phyloP scores from a whole-genome alignment of 2,797 vertebrate species.

The Euphonia xanthogaster region DNA sequence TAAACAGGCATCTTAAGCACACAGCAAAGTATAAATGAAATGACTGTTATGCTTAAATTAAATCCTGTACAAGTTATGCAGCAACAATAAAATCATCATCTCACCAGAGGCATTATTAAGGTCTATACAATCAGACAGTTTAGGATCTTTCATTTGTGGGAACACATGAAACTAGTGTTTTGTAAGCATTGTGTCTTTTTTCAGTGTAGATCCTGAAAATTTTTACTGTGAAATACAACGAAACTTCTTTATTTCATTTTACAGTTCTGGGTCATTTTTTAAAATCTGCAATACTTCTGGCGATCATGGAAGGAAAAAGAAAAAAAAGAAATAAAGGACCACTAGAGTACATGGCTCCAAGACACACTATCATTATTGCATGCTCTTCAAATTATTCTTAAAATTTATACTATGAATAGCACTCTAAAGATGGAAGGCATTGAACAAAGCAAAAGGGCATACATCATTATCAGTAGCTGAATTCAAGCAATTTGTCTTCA shows the following conservation, averaged over 20 bases:
- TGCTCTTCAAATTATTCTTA: not conserved
- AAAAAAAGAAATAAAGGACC: not conserved
- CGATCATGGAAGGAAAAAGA: not conserved
- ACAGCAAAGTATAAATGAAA: not conserved
- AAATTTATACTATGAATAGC: not conserved
- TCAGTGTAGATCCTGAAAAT: not conserved
- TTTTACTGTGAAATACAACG: not conserved
- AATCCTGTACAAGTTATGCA: not conserved
- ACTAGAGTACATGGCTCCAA: not conserved
- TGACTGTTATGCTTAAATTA: not conserved
- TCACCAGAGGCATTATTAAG: not conserved
- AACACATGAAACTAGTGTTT: not conserved
- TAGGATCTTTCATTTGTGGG: not conserved
- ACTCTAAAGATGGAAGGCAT: not conserved
- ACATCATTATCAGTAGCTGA: not conserved
- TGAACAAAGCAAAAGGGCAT: conserved; percentile 3
- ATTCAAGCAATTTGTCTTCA: conserved; percentile 51
- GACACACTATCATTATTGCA: not conserved
- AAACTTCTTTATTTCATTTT: not conserved
- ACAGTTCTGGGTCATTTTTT: not conserved
- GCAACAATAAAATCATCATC: not conserved
- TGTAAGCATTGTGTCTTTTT: not conserved
- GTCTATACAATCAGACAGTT: not conserved
- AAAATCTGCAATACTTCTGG: not conserved
- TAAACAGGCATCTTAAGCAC: not conserved